phyloP scores from a whole-genome alignment of 2,888 invertebrate genomes.

The Parascotia fuliginaria region DNA sequence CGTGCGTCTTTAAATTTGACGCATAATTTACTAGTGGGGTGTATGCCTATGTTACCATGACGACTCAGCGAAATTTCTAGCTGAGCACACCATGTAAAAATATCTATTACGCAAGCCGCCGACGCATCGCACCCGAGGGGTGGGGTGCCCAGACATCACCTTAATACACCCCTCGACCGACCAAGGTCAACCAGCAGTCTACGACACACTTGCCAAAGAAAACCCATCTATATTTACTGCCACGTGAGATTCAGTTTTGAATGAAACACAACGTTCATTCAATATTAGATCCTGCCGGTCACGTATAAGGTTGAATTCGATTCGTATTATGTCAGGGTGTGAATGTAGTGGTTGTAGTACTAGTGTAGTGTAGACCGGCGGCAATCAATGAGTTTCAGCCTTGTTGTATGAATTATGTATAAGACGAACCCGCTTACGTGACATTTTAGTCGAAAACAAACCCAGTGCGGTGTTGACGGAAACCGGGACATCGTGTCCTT shows the following conservation, averaged over 20 bases:
- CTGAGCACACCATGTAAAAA: slow-evolving; percentile 63
- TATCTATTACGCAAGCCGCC: slow-evolving; percentile 77
- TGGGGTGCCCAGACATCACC: slow-evolving; percentile 65
- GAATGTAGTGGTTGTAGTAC: slow-evolving; percentile 47
- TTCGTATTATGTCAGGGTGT: slow-evolving; percentile 22
- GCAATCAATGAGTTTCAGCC: slow-evolving; percentile 75
- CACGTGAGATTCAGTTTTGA: slow-evolving; percentile 41
- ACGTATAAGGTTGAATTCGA: slow-evolving; percentile 45
- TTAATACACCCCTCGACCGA: slow-evolving; percentile 59
- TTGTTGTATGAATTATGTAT: slow-evolving; percentile 71
- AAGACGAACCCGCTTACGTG: slow-evolving; percentile 51
- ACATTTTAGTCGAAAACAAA: slow-evolving; percentile 59
- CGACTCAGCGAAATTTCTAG: slow-evolving; percentile 52
- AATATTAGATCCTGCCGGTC: slow-evolving; percentile 34
- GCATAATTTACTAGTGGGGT: slow-evolving; percentile 6
- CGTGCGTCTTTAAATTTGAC: slow-evolving; percentile 1
- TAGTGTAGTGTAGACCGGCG: slow-evolving; percentile 55
- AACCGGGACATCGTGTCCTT: slow-evolving; percentile 21
- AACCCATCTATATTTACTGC: slow-evolving; percentile 39
- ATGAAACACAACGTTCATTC: slow-evolving; percentile 25
- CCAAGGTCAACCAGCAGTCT: slow-evolving; percentile 74
- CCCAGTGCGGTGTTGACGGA: slow-evolving; percentile 25
- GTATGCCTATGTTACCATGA: slow-evolving; percentile 41
- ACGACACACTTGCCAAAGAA: slow-evolving; percentile 34
- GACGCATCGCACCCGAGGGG: slow-evolving; percentile 60